These are phyloP conservation scores for Streptopelia turtur DNA, from an alignment of 2,797 vertebrate species.

Conservation along the genomic window DNA sequence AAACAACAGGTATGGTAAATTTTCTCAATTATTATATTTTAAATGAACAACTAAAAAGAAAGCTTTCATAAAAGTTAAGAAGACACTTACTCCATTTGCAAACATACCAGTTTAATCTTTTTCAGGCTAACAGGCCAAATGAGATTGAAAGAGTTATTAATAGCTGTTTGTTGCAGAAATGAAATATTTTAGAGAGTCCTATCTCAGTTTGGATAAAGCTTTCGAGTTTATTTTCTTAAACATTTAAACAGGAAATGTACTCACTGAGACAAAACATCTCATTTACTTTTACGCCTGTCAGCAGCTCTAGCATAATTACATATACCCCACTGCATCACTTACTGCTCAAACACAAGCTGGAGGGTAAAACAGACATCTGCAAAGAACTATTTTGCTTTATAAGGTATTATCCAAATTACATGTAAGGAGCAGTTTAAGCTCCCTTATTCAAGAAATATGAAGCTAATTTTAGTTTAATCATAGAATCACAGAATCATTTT, in stretches of 20 bases:
- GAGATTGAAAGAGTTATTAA: not conserved
- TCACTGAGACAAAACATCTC: not conserved
- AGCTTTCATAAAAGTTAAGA: not conserved
- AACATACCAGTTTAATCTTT: not conserved
- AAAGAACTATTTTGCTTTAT: not conserved
- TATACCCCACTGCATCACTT: not conserved
- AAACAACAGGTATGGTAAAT: not conserved
- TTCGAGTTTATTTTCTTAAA: slow-evolving; percentile 13
- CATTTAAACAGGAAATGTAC: slow-evolving; percentile 13
- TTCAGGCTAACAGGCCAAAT: not conserved
- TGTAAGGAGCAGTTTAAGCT: not conserved
- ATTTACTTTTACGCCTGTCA: slow-evolving; percentile 26
- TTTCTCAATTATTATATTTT: not conserved
- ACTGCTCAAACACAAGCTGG: not conserved
- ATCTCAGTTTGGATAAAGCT: not conserved
- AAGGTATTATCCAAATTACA: not conserved
- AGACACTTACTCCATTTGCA: not conserved
- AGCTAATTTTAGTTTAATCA: not conserved
- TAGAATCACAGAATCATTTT: too few relatives aligned
- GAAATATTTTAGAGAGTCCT: slow-evolving; percentile 7
- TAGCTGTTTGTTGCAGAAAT: not conserved
- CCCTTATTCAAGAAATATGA: not conserved
- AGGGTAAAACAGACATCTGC: not conserved
- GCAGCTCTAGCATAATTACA: not conserved
- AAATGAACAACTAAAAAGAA: not conserved